phyloP scores from a whole-genome alignment of 2,797 vertebrate genomes.

The Lindbergichthys nudifrons region DNA sequence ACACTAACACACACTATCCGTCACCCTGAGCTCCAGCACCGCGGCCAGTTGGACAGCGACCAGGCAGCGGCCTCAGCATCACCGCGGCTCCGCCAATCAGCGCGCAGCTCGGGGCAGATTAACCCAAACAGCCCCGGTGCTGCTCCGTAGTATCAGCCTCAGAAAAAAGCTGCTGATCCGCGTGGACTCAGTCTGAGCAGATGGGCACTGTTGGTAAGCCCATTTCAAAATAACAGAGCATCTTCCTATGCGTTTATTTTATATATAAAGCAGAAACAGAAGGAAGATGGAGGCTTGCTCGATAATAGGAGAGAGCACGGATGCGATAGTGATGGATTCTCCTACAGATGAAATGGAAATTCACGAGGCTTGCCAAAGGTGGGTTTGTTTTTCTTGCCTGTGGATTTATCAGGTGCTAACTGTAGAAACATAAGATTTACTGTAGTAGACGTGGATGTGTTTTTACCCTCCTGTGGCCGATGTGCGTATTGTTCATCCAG shows the following conservation, averaged over 20 bases:
- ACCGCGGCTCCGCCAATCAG: slow-evolving; percentile 80
- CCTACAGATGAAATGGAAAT: slow-evolving; percentile 69
- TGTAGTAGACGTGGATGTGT: slow-evolving; percentile 11
- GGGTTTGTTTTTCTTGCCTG: slow-evolving; percentile 39
- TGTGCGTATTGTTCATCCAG: slow-evolving; percentile 45
- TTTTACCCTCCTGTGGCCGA: slow-evolving; percentile 32
- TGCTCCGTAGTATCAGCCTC: slow-evolving; percentile 64
- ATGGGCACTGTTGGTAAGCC: slow-evolving; percentile 21
- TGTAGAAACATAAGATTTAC: not conserved
- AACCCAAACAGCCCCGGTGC: slow-evolving; percentile 63
- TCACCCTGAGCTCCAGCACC: slow-evolving; percentile 64
- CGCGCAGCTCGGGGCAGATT: slow-evolving; percentile 70
- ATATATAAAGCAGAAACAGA: not conserved
- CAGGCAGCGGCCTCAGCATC: slow-evolving; percentile 73
- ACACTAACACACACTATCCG: slow-evolving; percentile 19
- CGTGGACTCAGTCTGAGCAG: slow-evolving; percentile 47
- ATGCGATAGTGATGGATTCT: slow-evolving; percentile 80
- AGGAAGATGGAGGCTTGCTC: slow-evolving; percentile 79
- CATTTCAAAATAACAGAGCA: not conserved
- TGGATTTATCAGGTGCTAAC: not conserved
- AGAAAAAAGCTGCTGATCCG: slow-evolving; percentile 59
- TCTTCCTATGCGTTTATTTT: no score
- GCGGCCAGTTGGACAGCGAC: slow-evolving; percentile 79
- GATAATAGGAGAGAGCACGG: slow-evolving; percentile 76
- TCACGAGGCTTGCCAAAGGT: slow-evolving; percentile 79